A percentile compares a stretch with the other conserved stretches of the same genome.
Evolutionary conservation across 2,797 vertebrate genomes (phyloP).

Genomic region (Perodicticus potto): DNA sequence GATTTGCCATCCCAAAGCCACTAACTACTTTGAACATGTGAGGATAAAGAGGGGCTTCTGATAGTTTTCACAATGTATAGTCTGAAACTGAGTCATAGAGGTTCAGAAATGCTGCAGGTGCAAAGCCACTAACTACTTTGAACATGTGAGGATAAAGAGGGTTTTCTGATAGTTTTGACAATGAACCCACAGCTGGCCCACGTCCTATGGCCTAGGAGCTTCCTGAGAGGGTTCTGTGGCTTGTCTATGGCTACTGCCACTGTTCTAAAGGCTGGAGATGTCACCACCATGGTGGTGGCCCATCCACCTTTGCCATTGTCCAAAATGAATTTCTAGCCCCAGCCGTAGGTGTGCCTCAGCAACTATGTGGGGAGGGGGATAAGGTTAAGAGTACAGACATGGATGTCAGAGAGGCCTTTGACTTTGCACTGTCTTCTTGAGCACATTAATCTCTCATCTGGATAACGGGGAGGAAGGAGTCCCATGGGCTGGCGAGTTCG

Average conservation of each 20-base stretch:
- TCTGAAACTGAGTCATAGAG: no score
- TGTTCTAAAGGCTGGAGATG: not conserved
- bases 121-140: not conserved
- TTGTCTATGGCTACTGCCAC: not conserved
- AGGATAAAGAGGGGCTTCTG: not conserved
- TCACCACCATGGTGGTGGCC: not conserved
- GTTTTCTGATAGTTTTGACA: not conserved
- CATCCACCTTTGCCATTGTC: not conserved
- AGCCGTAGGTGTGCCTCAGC: not conserved
- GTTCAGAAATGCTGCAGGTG: no score
- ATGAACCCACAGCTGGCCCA: not conserved
- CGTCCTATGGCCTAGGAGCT: not conserved
- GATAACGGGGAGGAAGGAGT: not conserved
- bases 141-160: not conserved
- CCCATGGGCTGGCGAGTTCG: rapidly evolving
- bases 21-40: not conserved
- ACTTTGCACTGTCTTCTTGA: not conserved
- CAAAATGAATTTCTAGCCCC: not conserved
- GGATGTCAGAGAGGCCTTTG: not conserved
- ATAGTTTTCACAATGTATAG: not conserved
- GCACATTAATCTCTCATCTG: not conserved
- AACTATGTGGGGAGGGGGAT: not conserved
- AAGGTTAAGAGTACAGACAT: rapidly evolving
- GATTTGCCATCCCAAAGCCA: not conserved
- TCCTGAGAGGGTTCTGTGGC: not conserved